Percentiles rank a stretch among this genome's conserved stretches.
phyloP scores from a whole-genome alignment of 1,140 invertebrate genomes.

The Formica exsecta region DNA sequence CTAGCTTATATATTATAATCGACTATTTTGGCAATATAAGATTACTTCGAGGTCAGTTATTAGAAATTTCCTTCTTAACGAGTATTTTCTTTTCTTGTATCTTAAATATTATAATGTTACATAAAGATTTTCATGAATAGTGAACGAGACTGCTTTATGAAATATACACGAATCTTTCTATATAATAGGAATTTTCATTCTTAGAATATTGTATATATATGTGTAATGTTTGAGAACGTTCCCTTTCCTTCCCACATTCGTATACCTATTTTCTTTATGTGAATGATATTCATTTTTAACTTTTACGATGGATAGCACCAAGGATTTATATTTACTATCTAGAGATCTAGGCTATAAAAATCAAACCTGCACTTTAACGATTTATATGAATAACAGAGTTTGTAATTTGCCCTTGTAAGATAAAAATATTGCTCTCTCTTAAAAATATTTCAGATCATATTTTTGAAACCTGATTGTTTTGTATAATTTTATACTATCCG shows the following conservation, averaged over 20 bases:
- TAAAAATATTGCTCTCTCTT: slow-evolving; percentile 5
- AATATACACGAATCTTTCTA: slow-evolving; percentile 38
- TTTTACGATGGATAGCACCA: background rate
- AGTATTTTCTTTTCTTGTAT: background rate
- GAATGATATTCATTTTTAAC: background rate
- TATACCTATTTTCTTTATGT: background rate
- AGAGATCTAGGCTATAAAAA: background rate
- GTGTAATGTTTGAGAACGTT: slow-evolving; percentile 27
- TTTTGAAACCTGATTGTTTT: background rate
- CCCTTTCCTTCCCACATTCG: background rate
- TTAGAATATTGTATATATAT: slow-evolving; percentile 33
- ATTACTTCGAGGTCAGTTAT: slow-evolving; percentile 39
- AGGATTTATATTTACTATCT: background rate
- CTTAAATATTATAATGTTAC: slow-evolving; percentile 44
- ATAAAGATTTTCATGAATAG: slow-evolving; percentile 41
- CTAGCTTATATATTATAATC: slow-evolving; percentile 31
- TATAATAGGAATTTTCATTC: slow-evolving; percentile 31
- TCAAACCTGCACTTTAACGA: background rate
- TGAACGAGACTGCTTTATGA: slow-evolving; percentile 38
- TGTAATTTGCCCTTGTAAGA: no score
- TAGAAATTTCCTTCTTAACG: background rate
- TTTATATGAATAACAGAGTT: background rate
- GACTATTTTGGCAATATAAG: slow-evolving; percentile 52
- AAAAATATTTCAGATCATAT: background rate
- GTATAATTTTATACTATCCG: background rate